These are phyloP conservation scores for Elanoides forficatus DNA, from an alignment of 2,113 vertebrate genomes.

Conservation along the genomic window DNA sequence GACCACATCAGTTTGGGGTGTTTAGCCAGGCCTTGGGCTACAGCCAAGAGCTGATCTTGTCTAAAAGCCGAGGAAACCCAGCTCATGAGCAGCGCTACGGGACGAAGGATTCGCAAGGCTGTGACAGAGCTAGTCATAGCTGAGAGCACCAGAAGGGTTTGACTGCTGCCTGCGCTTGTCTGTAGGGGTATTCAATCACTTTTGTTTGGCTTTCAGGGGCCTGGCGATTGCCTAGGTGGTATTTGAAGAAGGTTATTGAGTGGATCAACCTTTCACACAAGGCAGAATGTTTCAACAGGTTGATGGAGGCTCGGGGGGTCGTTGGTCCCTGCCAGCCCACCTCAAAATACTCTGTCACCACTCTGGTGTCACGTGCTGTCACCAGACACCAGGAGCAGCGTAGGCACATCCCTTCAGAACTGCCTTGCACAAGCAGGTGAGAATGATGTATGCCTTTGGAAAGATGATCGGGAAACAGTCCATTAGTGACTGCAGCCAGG, in stretches of 20 bases:
- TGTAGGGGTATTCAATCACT: not conserved
- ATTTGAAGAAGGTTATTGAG: not conserved
- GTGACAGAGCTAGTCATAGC: not conserved
- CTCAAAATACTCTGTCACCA: not conserved
- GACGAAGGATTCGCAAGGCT: not conserved
- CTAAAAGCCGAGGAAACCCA: not conserved
- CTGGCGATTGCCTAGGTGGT: not conserved
- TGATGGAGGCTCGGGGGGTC: not conserved
- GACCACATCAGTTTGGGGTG: no score
- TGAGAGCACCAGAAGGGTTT: not conserved
- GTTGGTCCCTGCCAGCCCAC: not conserved
- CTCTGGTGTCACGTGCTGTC: not conserved
- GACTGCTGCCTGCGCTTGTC: not conserved
- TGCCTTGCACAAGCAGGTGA: not conserved
- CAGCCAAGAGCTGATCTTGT: not conserved
- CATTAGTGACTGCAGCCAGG: not conserved
- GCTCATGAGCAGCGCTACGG: not conserved
- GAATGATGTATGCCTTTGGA: not conserved
- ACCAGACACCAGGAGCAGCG: not conserved
- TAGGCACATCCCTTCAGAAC: not conserved
- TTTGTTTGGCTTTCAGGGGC: not conserved
- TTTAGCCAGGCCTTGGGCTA: not conserved
- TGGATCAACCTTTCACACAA: not conserved
- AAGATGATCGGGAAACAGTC: not conserved
- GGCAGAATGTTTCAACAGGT: not conserved